A percentile compares a stretch with the other conserved stretches of the same genome.
Conservation (phyloP, 2,113 vertebrate genomes). For the Parus major region DNA sequence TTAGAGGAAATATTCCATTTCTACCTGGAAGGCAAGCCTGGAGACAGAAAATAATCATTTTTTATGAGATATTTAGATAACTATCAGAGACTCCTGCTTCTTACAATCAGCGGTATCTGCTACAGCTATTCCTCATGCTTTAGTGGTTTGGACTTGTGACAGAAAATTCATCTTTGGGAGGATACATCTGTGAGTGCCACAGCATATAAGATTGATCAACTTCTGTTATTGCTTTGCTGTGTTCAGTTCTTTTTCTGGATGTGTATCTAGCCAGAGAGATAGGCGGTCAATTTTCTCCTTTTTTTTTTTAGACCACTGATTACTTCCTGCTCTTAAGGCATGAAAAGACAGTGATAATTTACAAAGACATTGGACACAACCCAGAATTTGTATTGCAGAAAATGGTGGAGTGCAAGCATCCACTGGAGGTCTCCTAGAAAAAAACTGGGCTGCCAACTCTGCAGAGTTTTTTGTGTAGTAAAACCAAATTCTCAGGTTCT, state of each 20-base stretch:
- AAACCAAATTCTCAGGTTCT: slow-evolving; percentile 1
- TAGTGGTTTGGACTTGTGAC: slow-evolving; percentile 40
- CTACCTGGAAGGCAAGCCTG: slow-evolving; percentile 52
- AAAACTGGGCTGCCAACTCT: background rate
- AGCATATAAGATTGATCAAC: slow-evolving; percentile 38
- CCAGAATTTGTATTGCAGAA: background rate
- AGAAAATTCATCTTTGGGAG: slow-evolving; percentile 44
- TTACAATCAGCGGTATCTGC: slow-evolving; percentile 15
- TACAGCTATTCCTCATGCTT: slow-evolving; percentile 1
- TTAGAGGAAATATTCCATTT: slow-evolving; percentile 47
- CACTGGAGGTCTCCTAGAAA: background rate
- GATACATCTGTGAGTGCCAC: slow-evolving; percentile 30
- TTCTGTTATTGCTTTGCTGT: slow-evolving; percentile 32
- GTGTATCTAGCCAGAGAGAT: background rate
- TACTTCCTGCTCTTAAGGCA: slow-evolving; percentile 42
- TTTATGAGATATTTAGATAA: slow-evolving; percentile 52
- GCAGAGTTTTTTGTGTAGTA: background rate
- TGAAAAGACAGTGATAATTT: background rate
- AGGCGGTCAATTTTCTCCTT: background rate
- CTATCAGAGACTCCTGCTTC: slow-evolving; percentile 30
- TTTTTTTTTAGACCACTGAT: background rate
- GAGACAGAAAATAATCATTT: slow-evolving; percentile 49
- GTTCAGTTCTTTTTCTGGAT: slow-evolving; percentile 5
- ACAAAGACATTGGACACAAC: background rate
- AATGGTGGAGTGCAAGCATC: background rate